These are phyloP conservation scores for Pectinophora gossypiella DNA, from an alignment of 1,140 invertebrate genomes.

Conservation along the genomic window DNA sequence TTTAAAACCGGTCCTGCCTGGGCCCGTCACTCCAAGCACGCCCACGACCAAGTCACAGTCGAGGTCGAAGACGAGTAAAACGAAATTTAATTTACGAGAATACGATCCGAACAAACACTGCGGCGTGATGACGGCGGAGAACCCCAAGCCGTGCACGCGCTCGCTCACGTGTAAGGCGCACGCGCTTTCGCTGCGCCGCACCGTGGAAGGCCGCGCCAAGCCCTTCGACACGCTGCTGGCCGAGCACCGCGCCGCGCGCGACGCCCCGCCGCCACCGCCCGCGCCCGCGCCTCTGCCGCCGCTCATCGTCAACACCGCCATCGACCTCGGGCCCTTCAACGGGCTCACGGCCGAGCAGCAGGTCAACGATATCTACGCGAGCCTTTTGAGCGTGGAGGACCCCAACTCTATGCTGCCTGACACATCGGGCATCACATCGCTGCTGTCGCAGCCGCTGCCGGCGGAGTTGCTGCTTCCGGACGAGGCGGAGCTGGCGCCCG, in stretches of 20 bases:
- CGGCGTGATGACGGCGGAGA: constrained; percentile 83
- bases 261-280: constrained; percentile 29
- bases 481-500: constrained; percentile 34
- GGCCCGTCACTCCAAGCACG: constrained; percentile 31
- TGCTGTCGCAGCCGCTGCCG: constrained; percentile 47
- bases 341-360: constrained; percentile 55
- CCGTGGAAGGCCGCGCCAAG: constrained; percentile 84
- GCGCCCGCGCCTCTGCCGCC: constrained; percentile 15
- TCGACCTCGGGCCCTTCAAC: constrained; percentile 34
- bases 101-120: constrained; percentile 90
- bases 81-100: constrained; percentile 80
- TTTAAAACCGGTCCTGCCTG: constrained; percentile 32
- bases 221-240: constrained; percentile 87
- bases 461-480: constrained; percentile 41
- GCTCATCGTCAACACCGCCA: constrained; percentile 8
- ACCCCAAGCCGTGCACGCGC: constrained; percentile 84
- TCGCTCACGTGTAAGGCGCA: constrained; percentile 91
- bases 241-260: constrained; percentile 81
- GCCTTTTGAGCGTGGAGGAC: constrained; percentile 53
- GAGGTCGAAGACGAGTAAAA: constrained; percentile 75
- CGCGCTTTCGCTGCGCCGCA: constrained; percentile 83
- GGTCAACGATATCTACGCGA: constrained; percentile 59
- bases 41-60: constrained; percentile 49
- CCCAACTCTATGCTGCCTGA: constrained; percentile 43
- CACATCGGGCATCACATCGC: constrained; percentile 44